Evolutionary conservation across 2,888 invertebrate species (phyloP), one percentile per base, ranked within the genome.

Genomic region (Rhingia campestris): DNA sequence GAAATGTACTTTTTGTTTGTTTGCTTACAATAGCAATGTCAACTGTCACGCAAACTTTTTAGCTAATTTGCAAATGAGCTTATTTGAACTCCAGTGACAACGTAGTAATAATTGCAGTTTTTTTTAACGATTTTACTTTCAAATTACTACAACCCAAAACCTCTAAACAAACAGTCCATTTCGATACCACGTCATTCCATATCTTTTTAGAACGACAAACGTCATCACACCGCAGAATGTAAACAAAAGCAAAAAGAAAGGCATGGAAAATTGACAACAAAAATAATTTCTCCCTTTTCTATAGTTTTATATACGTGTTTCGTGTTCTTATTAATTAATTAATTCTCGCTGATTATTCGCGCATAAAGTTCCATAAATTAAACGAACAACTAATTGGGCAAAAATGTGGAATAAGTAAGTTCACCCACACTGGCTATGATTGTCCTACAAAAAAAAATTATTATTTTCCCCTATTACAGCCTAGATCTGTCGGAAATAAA

Each of bases 401-500:
- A 56, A 69, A 41, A 67, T 67, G 76, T 76, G 58, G 37, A 4
- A 39, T 43, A 45, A 56, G 56, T 63, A 49, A 56, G 74, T 56
- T 6, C n/a, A 3, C n/a, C 6, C 2, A 4, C 2, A 10, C 6
- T 6, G 33, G 9, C 4, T 4, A 32, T 33, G 30, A n/a, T n/a
- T n/a, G 10, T n/a, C 4, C 4, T 10, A 6, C 4, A 22, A 14
- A 47, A 22, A 47, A 22, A 22, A 4, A 30, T 12, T 14, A 37
- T 33, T 37, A 7, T 45, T 35, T 35, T 2, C 22, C 39, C 30
- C 22, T 6, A 39, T n/a, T n/a, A 47, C 45, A 82, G 81, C 7
- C 41, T 54, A 59, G 77, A 73, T n/a, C 45, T 72, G 10, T 14
- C 49, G 6, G 67, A 82, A 73, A 67, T 73, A 12, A 67, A 74